Evolutionary conservation across 2,888 invertebrate species (phyloP), one percentile per base, ranked within the genome.

Genomic region (Cancer borealis): DNA sequence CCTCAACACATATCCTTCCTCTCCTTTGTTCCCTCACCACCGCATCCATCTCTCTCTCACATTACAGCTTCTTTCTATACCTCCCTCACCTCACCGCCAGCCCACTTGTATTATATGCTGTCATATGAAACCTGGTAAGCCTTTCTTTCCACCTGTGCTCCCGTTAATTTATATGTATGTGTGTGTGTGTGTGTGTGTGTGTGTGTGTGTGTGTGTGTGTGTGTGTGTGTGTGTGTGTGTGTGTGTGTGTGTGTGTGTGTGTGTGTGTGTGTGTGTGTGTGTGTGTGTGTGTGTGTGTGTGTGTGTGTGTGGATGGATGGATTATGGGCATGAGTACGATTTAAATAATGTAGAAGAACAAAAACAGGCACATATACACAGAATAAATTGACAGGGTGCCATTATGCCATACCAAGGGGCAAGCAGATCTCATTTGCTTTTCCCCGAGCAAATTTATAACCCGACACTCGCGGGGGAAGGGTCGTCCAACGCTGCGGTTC

Each of bases 271-370:
- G 79, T 79, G 79, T 79, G 79, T 79, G 79, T 79, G 30, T 79
- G 79, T 79, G 79, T 30, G 79, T 79, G 79, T 79, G 79, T 79
- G 79, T 79, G 79, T 79, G 79, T 79, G 79, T 79, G 79, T 79
- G 79, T 79, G 79, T 66, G 66, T 66, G 66, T 66, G 66, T 66
- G 66, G 3, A 39, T 39, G 39, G 39, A 39, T 14, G 54, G 54
- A 66, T 21, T 14, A 54, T 54, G 17, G 17, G 3, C 10, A 54
- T 14, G 54, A 0, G 54, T 54, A 54, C 54, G 54, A 54, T 14
- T 10, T 14, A 3, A 54, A 54, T 54, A 54, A 54, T 14, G 17
- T 14, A 17, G 10, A 54, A 54, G 54, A 54, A 54, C 0, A 17
- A 54, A 54, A 54, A 54, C 0, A 1, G 6, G n/a, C n/a, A 66